Percentiles rank a stretch among this genome's conserved stretches.
These are phyloP conservation scores for Aldrovandia affinis DNA, from an alignment of 2,797 vertebrate species.

Conservation along the genomic window DNA sequence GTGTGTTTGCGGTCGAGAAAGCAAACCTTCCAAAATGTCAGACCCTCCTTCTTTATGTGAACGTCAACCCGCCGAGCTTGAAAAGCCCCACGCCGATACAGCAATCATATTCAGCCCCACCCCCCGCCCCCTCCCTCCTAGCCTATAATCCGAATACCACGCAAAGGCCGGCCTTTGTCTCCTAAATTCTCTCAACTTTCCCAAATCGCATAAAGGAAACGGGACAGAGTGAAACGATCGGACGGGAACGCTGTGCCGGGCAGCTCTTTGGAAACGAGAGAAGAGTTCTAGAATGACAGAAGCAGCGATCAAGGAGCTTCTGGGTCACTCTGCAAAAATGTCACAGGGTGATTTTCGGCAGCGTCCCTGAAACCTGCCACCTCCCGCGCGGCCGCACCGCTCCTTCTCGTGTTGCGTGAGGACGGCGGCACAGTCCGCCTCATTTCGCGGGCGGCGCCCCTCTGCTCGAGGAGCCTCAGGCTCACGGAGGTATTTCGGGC, in stretches of 20 bases:
- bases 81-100: background rate
- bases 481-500: background rate
- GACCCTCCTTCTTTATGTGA: background rate
- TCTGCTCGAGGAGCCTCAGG: background rate
- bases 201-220: background rate
- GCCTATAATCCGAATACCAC: background rate
- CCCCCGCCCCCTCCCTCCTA: background rate
- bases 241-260: background rate
- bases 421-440: background rate
- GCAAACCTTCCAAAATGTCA: background rate
- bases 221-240: background rate
- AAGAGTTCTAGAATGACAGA: background rate
- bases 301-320: background rate
- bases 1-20: background rate
- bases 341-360: background rate
- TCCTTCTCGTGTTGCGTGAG: background rate
- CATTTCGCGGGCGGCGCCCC: background rate
- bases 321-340: background rate
- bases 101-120: background rate
- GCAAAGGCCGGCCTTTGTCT: background rate
- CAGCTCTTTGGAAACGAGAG: background rate
- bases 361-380: background rate
- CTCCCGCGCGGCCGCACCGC: background rate
- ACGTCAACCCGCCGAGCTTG: background rate
- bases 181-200: background rate